Base-by-base conservation (phyloP, 2,888 invertebrate species). In the Pelosia muscerda region DNA sequence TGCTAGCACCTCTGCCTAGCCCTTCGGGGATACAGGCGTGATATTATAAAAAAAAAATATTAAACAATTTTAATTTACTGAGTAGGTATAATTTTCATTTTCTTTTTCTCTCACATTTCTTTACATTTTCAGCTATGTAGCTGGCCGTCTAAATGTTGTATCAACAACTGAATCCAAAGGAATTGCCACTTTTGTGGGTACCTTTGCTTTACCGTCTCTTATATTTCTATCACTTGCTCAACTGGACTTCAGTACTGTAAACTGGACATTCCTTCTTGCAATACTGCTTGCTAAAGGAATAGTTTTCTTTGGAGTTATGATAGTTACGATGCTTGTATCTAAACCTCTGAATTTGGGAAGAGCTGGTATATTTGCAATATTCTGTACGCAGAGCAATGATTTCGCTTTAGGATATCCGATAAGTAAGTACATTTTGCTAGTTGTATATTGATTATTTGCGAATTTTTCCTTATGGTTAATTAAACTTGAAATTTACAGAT, bases 381-480 rank as follows among this genome's bases (percentile, higher is more conserved):
- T 99, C 90, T 97, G 98, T 81, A 99, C 99, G 0, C 99, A 99
- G 89, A 99, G 98, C 88, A 99, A 99, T 95, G 99, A 99, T 92
- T 99, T 99, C 94, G 99, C 99, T 25, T 96, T 99, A 81, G 99
- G 99, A 73, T 98, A 97, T 93, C 99, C 99, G 9, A 98, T 99
- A 81, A 97, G 98, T 98, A 95, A 96, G 94, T 92, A 77, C 69
- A 8, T 38, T 66, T 65, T 28, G 3, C 28, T 54, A 11, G 15
- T 31, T 15, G n/a, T 34, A 8, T 10, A 9, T 28, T 13, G n/a
- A 23, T 15, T 59, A 13, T 59, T n/a, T 38, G 23, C 23, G 10
- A 60, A 10, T 19, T 59, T 22, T 59, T 49, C n/a, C 15, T n/a
- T 9, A 19, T 49, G n/a, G n/a, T 31, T n/a, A 49, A 49, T 19